Percentiles rank a stretch among this genome's conserved stretches.
phyloP scores from a whole-genome alignment of 2,797 vertebrate genomes.

The Mormyrus proboscirostris region DNA sequence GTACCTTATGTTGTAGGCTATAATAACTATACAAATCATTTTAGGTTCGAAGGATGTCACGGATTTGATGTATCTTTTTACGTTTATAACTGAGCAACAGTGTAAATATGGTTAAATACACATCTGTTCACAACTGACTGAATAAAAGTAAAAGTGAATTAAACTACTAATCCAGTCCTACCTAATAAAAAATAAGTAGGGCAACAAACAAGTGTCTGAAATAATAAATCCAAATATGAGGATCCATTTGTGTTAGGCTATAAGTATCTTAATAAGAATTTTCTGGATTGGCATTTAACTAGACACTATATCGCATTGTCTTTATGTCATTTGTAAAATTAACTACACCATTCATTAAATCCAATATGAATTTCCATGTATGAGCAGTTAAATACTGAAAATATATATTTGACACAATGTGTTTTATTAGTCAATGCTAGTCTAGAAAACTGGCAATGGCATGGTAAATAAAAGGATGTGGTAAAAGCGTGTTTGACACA shows the following conservation, averaged over 20 bases:
- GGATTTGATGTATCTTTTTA: neutral
- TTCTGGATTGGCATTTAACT: neutral
- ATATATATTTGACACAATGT: neutral
- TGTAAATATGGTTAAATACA: neutral
- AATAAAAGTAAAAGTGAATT: neutral
- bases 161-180: neutral
- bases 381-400: neutral
- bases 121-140: neutral
- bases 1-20: neutral
- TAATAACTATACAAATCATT: neutral
- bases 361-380: neutral
- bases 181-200: neutral
- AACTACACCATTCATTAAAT: neutral
- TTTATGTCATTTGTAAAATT: neutral
- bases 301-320: neutral
- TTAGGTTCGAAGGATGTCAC: neutral
- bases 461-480: neutral
- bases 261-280: neutral
- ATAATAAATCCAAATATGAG: neutral
- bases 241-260: neutral
- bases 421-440: neutral
- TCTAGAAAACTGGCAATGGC: neutral
- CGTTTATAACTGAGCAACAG: neutral
- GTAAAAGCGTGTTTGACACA: neutral
- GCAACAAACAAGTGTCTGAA: neutral